Percentiles rank a stretch among this genome's conserved stretches.
phyloP scores from a whole-genome alignment of 2,797 vertebrate species.

The Hybognathus amarus region DNA sequence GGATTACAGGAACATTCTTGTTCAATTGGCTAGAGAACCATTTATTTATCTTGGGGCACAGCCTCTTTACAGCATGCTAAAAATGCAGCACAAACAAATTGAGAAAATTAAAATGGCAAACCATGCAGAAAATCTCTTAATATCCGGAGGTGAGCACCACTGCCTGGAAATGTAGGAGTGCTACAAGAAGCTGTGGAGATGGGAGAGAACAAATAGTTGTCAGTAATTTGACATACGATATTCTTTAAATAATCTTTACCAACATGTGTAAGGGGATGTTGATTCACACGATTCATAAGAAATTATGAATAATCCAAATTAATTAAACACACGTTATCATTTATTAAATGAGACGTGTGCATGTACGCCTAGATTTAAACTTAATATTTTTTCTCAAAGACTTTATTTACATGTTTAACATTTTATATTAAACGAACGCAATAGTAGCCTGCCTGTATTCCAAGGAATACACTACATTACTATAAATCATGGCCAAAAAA shows the following conservation, averaged over 20 bases:
- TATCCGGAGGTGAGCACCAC: slow-evolving; percentile 6
- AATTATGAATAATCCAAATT: not conserved
- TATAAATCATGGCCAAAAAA: not conserved
- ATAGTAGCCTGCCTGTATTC: not conserved
- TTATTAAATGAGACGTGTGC: not conserved
- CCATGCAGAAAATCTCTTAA: slow-evolving; percentile 34
- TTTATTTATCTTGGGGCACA: slow-evolving; percentile 24
- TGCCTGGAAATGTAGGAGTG: not conserved
- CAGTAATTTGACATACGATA: not conserved
- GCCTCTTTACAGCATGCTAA: slow-evolving; percentile 19
- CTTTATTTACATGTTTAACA: not conserved
- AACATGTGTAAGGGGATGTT: not conserved
- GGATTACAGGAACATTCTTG: slow-evolving; percentile 7
- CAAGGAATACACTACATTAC: not conserved
- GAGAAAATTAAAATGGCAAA: slow-evolving; percentile 28
- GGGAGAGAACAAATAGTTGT: not conserved
- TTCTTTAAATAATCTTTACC: not conserved
- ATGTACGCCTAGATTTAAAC: not conserved
- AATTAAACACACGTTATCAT: not conserved
- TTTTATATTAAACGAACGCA: not conserved
- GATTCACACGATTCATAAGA: not conserved
- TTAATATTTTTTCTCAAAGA: not conserved
- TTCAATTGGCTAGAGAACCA: slow-evolving; percentile 11
- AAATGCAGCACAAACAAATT: slow-evolving; percentile 46
- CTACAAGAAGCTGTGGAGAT: not conserved